Evolutionary conservation across 2,888 invertebrate genomes (phyloP), one percentile per base, ranked within the genome.

Genomic region (Limenitis camilla): DNA sequence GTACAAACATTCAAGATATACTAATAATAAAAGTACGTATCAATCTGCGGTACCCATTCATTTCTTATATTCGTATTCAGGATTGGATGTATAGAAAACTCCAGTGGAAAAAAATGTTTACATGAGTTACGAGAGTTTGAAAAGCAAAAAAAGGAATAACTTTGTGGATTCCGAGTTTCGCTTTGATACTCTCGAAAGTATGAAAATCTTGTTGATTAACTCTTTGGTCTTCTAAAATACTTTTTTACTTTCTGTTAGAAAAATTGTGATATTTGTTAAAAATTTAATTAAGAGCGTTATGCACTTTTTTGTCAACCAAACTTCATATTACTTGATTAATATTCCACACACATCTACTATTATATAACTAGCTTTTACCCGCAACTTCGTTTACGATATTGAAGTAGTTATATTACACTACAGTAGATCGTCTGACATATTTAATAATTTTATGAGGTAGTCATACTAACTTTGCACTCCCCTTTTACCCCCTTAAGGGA

Each of bases 191-290:
- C 74, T 69, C 69, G 61, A 68, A 71, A 77, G 74, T 76, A 74
- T 72, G 73, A 76, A 77, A 78, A 76, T 78, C 75, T 71, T 74
- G 74, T 76, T 81, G 79, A 81, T 81, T 80, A 81, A 72, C 75
- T 72, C 69, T 69, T 67, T 68, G 72, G 69, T 77, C 76, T 72
- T 52, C 49, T 48, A 36, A 58, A 55, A 40, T 53, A 50, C 47
- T 59, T 59, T 36, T 38, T 38, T 49, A 32, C n/a, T n/a, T n/a
- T n/a, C n/a, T 53, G 28, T n/a, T 32, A 28, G 5, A 28, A 9
- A 33, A 5, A 30, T 7, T 40, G 6, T 31, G 7, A 41, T 31
- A 5, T 10, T 7, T 11, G 3, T 30, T n/a, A n/a, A n/a, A n/a
- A n/a, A n/a, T n/a, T n/a, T n/a, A n/a, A n/a, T n/a, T n/a, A n/a